Evolutionary conservation across 2,888 invertebrate species (phyloP).

Genomic region (Cyaniris semiargus): DNA sequence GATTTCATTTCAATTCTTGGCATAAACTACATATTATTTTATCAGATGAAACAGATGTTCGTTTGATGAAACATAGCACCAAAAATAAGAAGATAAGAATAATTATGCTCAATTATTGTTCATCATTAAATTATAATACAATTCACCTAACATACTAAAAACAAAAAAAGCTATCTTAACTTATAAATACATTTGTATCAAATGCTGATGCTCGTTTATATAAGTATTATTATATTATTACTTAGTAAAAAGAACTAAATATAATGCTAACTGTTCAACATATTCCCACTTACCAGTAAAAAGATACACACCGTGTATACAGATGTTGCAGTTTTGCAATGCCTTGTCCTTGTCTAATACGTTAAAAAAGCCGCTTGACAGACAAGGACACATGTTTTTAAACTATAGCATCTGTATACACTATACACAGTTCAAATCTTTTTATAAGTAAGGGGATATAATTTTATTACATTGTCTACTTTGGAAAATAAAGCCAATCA

Average conservation of each 20-base stretch:
- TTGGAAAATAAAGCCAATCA: slow-evolving; percentile 17
- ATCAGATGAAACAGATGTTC: neutral
- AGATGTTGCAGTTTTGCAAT: too few relatives aligned
- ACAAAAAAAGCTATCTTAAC: neutral
- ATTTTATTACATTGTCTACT: neutral
- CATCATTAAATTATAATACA: too few relatives aligned
- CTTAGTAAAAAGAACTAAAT: neutral
- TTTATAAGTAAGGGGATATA: too few relatives aligned
- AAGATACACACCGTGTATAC: too few relatives aligned
- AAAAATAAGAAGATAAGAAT: neutral
- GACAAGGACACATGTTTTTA: too few relatives aligned
- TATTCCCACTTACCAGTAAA: neutral
- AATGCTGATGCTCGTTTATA: neutral
- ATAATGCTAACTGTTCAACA: too few relatives aligned
- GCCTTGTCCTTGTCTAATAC: too few relatives aligned
- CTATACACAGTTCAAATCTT: too few relatives aligned
- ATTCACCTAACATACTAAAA: neutral
- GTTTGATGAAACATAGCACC: neutral
- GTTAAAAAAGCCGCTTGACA: too few relatives aligned
- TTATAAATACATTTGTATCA: neutral
- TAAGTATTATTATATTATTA: too few relatives aligned
- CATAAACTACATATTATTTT: neutral
- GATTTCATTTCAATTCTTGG: neutral
- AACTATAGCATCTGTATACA: too few relatives aligned
- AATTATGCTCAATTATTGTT: neutral